Evolutionary conservation across 2,113 vertebrate genomes (phyloP).

Genomic region (Halichoerus grypus): DNA sequence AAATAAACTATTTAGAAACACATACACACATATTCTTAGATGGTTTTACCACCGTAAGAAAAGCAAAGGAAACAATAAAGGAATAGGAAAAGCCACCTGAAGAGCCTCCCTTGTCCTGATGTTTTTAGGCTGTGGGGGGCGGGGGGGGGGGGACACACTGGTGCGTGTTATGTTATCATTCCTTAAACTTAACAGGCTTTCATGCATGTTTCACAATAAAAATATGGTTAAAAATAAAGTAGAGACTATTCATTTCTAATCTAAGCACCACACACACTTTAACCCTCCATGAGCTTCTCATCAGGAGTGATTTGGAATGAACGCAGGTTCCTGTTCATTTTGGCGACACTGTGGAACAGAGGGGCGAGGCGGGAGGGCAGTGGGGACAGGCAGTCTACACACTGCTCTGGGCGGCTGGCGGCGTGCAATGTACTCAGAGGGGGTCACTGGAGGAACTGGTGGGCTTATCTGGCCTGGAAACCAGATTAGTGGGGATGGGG

Average conservation of each 20-base stretch:
- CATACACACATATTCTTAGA: not conserved
- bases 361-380: too few relatives aligned
- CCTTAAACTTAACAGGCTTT: not conserved
- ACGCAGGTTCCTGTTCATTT: rapidly evolving
- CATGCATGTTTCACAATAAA: not conserved
- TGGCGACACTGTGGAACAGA: too few relatives aligned
- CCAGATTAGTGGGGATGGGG: too few relatives aligned
- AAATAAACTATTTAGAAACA: not conserved
- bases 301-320: not conserved
- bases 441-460: not conserved
- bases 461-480: not conserved
- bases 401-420: not conserved
- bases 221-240: not conserved
- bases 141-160: too few relatives aligned
- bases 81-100: not conserved
- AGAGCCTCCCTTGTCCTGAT: rapidly evolving
- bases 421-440: not conserved
- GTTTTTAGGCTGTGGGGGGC: not conserved
- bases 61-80: not conserved
- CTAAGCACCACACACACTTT: not conserved
- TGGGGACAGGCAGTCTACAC: not conserved
- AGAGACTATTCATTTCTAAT: not conserved
- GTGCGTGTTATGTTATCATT: not conserved
- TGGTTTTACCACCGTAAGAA: not conserved
- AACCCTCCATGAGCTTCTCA: not conserved